Base-by-base conservation (phyloP, 2,797 vertebrate species). In the Dicrostonyx torquatus region DNA sequence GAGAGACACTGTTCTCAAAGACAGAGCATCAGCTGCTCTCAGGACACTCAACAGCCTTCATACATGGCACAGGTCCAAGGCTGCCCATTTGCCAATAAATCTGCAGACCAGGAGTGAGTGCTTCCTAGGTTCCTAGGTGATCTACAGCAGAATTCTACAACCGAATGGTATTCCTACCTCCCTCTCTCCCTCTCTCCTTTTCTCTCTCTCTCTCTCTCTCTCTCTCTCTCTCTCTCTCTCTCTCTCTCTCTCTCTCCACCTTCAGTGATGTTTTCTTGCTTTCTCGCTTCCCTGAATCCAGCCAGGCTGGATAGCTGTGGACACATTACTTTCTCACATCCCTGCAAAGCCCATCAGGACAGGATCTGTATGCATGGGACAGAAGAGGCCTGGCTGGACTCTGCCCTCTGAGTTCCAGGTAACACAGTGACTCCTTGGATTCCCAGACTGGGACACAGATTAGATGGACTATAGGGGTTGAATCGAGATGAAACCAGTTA, bases 51-150 rank as follows among this genome's bases (percentile, higher is more conserved):
- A 43, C 50, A 29, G 13, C 50, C 37, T 53, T 14, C 13, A 50
- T 58, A 40, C 0, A 0, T 40, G 84, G 62, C 77, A 2, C 43
- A n/a, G 13, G 50, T 18, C 88, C 68, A 86, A 60, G 87, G 40
- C 60, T 58, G 73, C n/a, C 53, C 85, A 93, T 85, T 48, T 3
- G 1, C 75, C 75, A 58, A 53, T 5, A 37, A 26, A 48, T 78
- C 10, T 20, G 3, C 73, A 60, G 66, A 6, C 55, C 66, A 12
- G 45, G 13, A 68, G 60, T 94, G 37, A 3, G 14, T 40, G 15
- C 58, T 94, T 89, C 92, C 75, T 83, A 90, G 13, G 60, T 94
- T 89, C 92, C 75, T 83, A 90, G 13, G 60, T 53, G 58, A 83
- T 24, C 45, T 55, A 53, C 0, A 26, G 62, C 53, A 0, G 0